Evolutionary conservation across 2,113 vertebrate genomes (phyloP).

Genomic region (Aplodontia rufa): DNA sequence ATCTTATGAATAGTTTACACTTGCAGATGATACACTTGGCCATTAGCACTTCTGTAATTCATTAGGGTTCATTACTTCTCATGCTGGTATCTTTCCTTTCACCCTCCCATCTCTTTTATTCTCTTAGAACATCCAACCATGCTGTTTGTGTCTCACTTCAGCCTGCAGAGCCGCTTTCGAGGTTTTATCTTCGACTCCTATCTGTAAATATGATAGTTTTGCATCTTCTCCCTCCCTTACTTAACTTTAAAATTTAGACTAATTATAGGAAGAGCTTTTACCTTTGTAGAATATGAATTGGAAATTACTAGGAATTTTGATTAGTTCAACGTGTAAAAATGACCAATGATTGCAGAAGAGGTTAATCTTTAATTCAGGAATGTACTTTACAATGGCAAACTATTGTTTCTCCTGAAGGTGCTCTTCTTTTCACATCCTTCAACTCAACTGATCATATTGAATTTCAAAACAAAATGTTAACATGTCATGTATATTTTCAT

Average conservation of each 20-base stretch:
- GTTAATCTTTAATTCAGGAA: not conserved
- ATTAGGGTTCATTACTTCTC: not conserved
- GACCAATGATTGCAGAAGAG: not conserved
- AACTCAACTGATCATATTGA: not conserved
- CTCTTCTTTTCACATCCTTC: not conserved
- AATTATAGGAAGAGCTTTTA: not conserved
- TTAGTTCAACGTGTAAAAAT: not conserved
- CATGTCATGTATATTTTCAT: not conserved
- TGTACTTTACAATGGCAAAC: not conserved
- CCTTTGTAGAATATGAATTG: not conserved
- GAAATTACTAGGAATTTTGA: not conserved
- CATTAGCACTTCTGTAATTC: not conserved
- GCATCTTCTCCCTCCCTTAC: fast-evolving
- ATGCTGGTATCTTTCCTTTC: not conserved
- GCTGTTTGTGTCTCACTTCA: not conserved
- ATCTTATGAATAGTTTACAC: not conserved
- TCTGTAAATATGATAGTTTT: not conserved
- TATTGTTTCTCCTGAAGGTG: not conserved
- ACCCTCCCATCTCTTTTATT: not conserved
- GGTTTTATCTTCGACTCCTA: not conserved
- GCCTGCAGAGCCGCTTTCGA: not conserved
- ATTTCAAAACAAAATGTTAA: not conserved
- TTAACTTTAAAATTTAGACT: not conserved
- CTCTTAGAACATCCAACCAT: not conserved
- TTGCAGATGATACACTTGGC: constrained; percentile 10